Evolutionary conservation across 2,888 invertebrate species (phyloP).

Genomic region (Andrena camellia): DNA sequence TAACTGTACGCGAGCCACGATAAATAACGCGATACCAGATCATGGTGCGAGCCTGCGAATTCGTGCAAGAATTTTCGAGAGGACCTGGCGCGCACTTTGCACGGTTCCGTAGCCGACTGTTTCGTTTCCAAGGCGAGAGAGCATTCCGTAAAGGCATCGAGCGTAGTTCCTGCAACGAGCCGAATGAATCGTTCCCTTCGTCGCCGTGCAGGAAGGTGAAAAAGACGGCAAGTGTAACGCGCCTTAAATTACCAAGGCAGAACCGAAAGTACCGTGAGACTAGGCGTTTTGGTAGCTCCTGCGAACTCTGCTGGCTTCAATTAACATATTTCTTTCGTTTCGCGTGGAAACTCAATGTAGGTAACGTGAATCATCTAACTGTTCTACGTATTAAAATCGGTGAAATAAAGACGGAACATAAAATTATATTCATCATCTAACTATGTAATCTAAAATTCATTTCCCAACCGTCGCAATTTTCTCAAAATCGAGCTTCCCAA

Average conservation of each 20-base stretch:
- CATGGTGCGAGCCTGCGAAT: conserved; percentile 25
- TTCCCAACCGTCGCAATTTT: neutral
- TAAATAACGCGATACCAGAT: conserved; percentile 47
- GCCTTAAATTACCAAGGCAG: no score
- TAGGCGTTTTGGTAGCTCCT: no score
- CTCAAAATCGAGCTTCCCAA: neutral
- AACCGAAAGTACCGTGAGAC: no score
- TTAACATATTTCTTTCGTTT: no score
- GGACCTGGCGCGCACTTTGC: neutral
- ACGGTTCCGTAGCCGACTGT: neutral
- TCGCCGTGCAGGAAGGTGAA: neutral
- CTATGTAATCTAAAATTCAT: neutral
- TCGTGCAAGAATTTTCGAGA: conserved; percentile 40
- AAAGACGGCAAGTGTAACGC: neutral
- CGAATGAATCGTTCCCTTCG: conserved; percentile 56
- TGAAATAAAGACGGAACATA: no score
- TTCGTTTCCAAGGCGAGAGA: conserved; percentile 39
- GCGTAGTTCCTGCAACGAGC: conserved; percentile 65
- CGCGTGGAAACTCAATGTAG: no score
- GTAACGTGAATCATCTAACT: no score
- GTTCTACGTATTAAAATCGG: no score
- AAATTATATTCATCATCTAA: no score
- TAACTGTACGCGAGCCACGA: conserved; percentile 19
- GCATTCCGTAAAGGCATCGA: conserved; percentile 68
- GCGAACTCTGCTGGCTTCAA: no score